Conservation (phyloP, 2,113 vertebrate species). For the Tragelaphus buxtoni region DNA sequence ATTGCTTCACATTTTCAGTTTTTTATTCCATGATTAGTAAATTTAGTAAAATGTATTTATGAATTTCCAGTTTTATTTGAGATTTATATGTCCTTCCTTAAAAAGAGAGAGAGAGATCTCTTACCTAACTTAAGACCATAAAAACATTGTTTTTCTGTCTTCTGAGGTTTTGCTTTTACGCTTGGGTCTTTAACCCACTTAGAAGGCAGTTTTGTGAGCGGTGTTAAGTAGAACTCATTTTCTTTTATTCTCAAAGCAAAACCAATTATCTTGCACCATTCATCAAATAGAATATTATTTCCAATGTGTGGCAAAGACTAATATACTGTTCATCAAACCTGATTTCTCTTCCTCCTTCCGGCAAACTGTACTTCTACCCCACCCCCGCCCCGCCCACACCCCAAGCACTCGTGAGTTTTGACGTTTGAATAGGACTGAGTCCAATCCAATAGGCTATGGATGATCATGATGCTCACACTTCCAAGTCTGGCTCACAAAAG, state of each 20-base stretch:
- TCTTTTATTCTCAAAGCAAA: neutral
- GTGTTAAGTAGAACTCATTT: neutral
- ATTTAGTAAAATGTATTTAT: neutral
- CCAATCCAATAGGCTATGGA: too few relatives aligned
- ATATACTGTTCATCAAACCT: neutral
- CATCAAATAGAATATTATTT: neutral
- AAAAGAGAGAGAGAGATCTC: neutral
- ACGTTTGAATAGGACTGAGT: fast-evolving
- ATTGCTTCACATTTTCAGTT: neutral
- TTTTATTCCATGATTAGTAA: neutral
- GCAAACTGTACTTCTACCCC: neutral
- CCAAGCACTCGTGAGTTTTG: fast-evolving
- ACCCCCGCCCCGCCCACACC: fast-evolving
- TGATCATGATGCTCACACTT: fast-evolving
- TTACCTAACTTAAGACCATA: neutral
- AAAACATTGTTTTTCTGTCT: neutral
- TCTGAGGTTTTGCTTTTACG: neutral
- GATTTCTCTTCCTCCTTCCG: neutral
- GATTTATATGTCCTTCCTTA: neutral
- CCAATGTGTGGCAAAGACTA: neutral
- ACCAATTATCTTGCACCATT: neutral
- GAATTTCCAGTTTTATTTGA: neutral
- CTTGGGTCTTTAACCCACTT: neutral
- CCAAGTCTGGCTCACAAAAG: fast-evolving
- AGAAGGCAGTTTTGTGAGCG: neutral